Evolutionary conservation across 2,113 vertebrate genomes (phyloP).

Genomic region (Calyptommatus sinebrachiatus): DNA sequence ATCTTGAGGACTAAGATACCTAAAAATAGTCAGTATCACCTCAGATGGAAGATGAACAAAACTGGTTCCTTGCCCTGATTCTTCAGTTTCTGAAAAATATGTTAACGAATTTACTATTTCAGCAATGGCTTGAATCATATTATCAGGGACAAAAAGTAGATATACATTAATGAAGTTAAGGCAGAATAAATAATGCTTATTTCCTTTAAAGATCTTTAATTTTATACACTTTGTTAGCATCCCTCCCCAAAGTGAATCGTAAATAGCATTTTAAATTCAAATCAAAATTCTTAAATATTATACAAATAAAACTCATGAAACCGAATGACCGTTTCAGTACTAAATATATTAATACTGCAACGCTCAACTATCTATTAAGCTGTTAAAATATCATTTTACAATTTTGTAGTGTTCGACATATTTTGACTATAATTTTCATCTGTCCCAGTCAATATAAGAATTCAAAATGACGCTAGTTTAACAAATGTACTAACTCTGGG

Average conservation of each 20-base stretch:
- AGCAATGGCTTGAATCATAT: constrained; percentile 35
- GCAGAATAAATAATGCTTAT: neutral
- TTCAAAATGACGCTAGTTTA: no score
- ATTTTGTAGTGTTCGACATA: neutral
- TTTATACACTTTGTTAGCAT: neutral
- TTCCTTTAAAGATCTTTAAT: neutral
- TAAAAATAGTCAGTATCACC: constrained; percentile 90
- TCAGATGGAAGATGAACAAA: constrained; percentile 89
- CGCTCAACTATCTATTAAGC: neutral
- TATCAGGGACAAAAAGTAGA: constrained; percentile 38
- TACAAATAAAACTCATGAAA: neutral
- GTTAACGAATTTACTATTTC: constrained; percentile 30
- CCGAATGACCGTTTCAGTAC: neutral
- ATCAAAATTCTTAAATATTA: neutral
- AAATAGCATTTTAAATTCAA: neutral
- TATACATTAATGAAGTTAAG: neutral
- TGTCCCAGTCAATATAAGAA: neutral
- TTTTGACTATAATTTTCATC: neutral
- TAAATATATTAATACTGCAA: neutral
- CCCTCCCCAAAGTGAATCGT: neutral
- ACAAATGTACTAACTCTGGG: no score
- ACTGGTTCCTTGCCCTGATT: constrained; percentile 68
- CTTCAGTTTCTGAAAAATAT: constrained; percentile 69
- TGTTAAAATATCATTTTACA: neutral
- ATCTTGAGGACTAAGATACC: constrained; percentile 86